Base-by-base conservation (phyloP, 2,888 invertebrate species). In the Drosophila mulleri region DNA sequence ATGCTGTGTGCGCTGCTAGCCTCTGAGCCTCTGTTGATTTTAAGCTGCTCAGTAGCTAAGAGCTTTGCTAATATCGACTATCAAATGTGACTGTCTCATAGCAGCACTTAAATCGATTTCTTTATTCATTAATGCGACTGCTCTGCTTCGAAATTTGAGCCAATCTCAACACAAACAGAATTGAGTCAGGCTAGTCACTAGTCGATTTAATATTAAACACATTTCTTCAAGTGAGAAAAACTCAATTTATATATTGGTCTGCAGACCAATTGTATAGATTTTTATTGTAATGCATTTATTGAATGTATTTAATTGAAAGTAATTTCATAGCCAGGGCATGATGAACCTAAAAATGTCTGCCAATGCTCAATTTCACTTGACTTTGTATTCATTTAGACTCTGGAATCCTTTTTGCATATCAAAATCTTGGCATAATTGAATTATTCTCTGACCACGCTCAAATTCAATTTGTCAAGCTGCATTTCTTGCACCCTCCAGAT, bases 401-500 rank as follows among this genome's bases (percentile, higher is more conserved):
- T 26, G 8, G 7, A 41, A 8, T 41, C n/a, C 41, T 29, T 18
- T 26, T 41, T 54, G 52, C 37, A 16, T 37, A 37, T 29, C 7
- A 26, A 29, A 37, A 39, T 39, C 37, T 53, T 39, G 53, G 53
- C 23, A 23, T 8, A 29, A 42, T 56, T 44, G 16, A 56, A 32
- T 41, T 26, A 12, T 29, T 1, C 35, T 54, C 3, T 14, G 35
- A 8, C 45, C 45, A 47, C 37, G 14, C 37, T 18, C n/a, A 18
- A 32, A 66, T 45, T 39, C 1, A 41, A 54, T 54, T 54, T 54
- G 26, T 29, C 26, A 41, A 52, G 12, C 53, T 45, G 20, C 14
- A 18, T 23, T 39, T 39, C 35, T 18, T 9, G 26, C 16, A 11
- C 6, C 7, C 8, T 26, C 7, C 3, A n/a, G 20, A 3, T 35